phyloP scores from a whole-genome alignment of 35 echinoderm and acorn worm genomes.

The Patiria miniata region DNA sequence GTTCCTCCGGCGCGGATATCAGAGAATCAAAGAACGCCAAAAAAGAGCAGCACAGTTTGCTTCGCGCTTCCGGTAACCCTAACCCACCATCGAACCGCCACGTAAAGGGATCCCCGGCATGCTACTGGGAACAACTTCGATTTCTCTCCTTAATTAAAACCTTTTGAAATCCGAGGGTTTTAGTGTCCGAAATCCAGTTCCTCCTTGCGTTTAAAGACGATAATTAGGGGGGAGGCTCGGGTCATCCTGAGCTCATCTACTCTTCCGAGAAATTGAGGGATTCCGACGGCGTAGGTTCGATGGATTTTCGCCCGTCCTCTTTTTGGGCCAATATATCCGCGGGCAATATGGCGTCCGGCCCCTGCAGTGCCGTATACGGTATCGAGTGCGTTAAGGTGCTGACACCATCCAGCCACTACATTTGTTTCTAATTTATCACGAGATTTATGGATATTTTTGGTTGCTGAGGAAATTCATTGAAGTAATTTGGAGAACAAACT shows the following conservation, averaged over 20 bases:
- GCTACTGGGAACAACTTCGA: conserved; percentile 27
- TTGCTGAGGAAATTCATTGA: no score
- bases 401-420: no score
- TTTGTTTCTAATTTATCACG: no score
- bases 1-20: not conserved
- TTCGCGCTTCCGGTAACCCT: conserved; percentile 9
- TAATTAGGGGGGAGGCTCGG: conserved; percentile 4
- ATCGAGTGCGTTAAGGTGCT: no score
- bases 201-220: conserved; percentile 10
- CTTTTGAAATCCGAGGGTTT: conserved; percentile 19
- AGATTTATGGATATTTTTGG: no score
- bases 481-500: no score
- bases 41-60: conserved; percentile 3
- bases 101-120: not conserved
- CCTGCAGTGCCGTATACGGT: no score
- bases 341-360: no score
- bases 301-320: no score
- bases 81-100: conserved; percentile 15
- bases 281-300: not conserved
- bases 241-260: not conserved
- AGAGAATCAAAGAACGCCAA: not conserved
- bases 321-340: no score
- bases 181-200: not conserved
- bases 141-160: conserved; percentile 23
- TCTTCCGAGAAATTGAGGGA: not conserved